Base-by-base conservation (phyloP, 2,797 vertebrate species). In the Valencia hispanica region DNA sequence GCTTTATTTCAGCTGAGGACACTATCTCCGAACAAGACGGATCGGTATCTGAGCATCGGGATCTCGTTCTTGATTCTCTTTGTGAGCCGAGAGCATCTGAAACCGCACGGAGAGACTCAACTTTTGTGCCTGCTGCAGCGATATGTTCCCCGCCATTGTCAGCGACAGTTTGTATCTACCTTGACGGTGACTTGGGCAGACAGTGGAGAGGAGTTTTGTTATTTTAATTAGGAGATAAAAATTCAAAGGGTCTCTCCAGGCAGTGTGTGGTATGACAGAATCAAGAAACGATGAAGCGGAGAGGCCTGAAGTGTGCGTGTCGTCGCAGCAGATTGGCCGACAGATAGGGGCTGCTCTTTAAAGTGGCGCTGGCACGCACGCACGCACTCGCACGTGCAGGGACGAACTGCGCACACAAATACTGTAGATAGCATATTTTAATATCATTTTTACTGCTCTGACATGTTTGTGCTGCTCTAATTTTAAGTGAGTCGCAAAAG, bases 151-250 rank as follows among this genome's bases (percentile, higher is more conserved):
- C 73, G 68, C 88, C 86, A 91, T 92, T 91, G 90, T 94, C 89
- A 82, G 84, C 91, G 89, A 92, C 93, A 93, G 93, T 94, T 94
- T 90, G 91, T 92, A 95, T 94, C 93, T 95, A 94, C 93, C 90
- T 94, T 94, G 94, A 94, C 95, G 93, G 91, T 91, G 92, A 94
- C 92, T 93, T 86, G 82, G 84, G 88, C 93, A 91, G 92, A 94
- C 93, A 92, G 93, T 91, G 86, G 89, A 92, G 90, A 89, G 86
- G 92, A 94, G 93, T 95, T 95, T 94, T 95, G 94, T 95, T 96
- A 96, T 95, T 96, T 96, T 95, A 95, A 96, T 95, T 95, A 95
- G 94, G 91, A 94, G 95, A 96, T 96, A 95, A 95, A 94, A 94
- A 95, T 94, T 93, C 92, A 94, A 94, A 95, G 94, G 92, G 90